phyloP scores from a whole-genome alignment of 2,888 invertebrate genomes.

The Seira ritae region DNA sequence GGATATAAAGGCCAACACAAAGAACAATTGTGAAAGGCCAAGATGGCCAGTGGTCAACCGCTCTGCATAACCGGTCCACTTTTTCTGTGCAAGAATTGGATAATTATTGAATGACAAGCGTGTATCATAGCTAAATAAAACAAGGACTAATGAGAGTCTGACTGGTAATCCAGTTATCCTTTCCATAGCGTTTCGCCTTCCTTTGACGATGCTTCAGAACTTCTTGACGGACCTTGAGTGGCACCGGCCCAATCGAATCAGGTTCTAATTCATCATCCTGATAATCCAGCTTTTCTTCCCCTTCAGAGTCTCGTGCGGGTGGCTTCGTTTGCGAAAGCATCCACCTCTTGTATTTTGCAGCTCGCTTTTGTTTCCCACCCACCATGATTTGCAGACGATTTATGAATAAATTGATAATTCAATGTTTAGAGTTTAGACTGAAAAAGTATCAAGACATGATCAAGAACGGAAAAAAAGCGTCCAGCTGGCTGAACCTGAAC shows the following conservation, averaged over 20 bases:
- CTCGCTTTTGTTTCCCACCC: constrained; percentile 54
- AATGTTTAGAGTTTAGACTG: too few species aligned
- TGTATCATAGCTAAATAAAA: too few species aligned
- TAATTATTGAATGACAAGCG: too few species aligned
- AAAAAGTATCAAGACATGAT: too few species aligned
- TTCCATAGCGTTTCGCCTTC: not conserved
- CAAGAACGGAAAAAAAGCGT: too few species aligned
- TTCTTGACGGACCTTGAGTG: constrained; percentile 21
- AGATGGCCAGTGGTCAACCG: not conserved
- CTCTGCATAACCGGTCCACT: not conserved
- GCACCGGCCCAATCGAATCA: constrained; percentile 15
- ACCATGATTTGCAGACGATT: too few species aligned
- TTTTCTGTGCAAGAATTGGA: constrained; percentile 2
- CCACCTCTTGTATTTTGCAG: constrained; percentile 49
- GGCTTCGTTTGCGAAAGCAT: constrained; percentile 22
- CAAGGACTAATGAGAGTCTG: too few species aligned
- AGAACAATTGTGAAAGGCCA: constrained; percentile 15
- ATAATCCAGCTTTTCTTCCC: not conserved
- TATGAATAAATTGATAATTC: too few species aligned
- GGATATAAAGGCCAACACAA: not conserved
- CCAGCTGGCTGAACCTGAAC: too few species aligned
- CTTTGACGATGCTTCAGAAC: constrained; percentile 21
- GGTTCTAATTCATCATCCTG: constrained; percentile 20
- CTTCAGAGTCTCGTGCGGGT: not conserved
- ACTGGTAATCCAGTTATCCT: too few species aligned